Conservation (phyloP, 1,140 invertebrate genomes). For the Lordiphosa mommai region DNA sequence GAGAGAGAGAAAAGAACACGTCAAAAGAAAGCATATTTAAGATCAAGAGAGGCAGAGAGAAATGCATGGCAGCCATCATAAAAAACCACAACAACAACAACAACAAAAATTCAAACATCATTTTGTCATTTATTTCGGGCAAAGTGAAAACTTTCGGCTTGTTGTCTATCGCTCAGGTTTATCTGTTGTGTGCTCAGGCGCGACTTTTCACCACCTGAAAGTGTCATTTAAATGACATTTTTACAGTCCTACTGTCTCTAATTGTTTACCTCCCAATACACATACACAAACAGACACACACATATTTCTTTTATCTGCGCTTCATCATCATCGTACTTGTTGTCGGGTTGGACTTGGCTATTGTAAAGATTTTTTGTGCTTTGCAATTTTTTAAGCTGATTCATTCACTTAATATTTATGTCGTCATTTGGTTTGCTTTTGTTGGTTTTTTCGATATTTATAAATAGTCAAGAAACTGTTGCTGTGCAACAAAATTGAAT, state of each 20-base stretch:
- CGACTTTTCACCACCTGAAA: slow-evolving; percentile 57
- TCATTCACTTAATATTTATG: slow-evolving; percentile 41
- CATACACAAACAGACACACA: slow-evolving; percentile 21
- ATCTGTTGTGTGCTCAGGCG: slow-evolving; percentile 7
- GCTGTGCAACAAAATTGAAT: not conserved
- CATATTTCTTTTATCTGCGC: slow-evolving; percentile 23
- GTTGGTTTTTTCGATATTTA: not conserved
- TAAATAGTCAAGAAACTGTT: slow-evolving; percentile 1
- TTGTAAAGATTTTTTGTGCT: slow-evolving; percentile 5
- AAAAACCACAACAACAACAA: too few species aligned
- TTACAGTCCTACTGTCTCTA: slow-evolving; percentile 30
- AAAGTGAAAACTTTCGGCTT: slow-evolving; percentile 9
- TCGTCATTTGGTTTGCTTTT: slow-evolving; percentile 35
- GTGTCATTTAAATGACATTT: slow-evolving; percentile 62
- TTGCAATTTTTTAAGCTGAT: slow-evolving; percentile 48
- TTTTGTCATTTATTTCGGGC: slow-evolving; percentile 7
- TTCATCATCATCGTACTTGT: slow-evolving; percentile 7
- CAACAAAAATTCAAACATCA: slow-evolving; percentile 39
- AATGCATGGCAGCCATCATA: too few species aligned
- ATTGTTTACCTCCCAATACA: slow-evolving; percentile 49
- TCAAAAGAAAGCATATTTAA: not conserved
- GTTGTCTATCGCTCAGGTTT: slow-evolving; percentile 6
- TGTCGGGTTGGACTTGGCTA: not conserved
- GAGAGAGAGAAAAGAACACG: slow-evolving; percentile 11
- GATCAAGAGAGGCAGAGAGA: slow-evolving; percentile 4